These are phyloP conservation scores for Papilio machaon DNA, from an alignment of 1,140 invertebrate species.

Conservation along the genomic window DNA sequence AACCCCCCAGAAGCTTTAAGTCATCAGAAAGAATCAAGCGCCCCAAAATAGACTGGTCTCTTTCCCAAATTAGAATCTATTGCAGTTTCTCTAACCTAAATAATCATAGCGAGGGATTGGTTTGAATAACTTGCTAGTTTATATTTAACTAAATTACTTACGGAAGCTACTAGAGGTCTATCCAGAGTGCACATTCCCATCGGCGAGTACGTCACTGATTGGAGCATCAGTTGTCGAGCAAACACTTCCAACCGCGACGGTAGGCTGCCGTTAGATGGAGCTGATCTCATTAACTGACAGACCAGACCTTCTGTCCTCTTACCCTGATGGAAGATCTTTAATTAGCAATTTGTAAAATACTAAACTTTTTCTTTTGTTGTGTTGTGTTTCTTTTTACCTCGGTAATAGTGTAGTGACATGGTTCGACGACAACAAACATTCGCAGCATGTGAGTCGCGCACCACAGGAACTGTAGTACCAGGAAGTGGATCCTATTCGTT, in stretches of 20 bases:
- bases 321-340: slow-evolving; percentile 53
- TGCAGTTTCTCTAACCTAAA: not conserved
- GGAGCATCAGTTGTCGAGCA: slow-evolving; percentile 84
- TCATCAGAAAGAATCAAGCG: too few relatives aligned
- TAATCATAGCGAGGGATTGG: not conserved
- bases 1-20: not conserved
- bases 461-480: slow-evolving; percentile 84
- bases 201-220: slow-evolving; percentile 84
- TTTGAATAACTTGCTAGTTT: too few relatives aligned
- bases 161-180: slow-evolving; percentile 85
- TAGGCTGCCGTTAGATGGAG: slow-evolving; percentile 61
- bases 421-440: slow-evolving; percentile 86
- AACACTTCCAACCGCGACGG: slow-evolving; percentile 84
- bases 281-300: slow-evolving; percentile 70
- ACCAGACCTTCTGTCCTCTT: slow-evolving; percentile 73
- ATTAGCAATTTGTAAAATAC: not conserved
- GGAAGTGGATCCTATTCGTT: slow-evolving; percentile 68
- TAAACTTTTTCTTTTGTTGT: too few relatives aligned
- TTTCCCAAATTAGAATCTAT: not conserved
- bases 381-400: slow-evolving; percentile 71
- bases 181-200: slow-evolving; percentile 86
- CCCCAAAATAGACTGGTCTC: too few relatives aligned
- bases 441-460: slow-evolving; percentile 84
- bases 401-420: slow-evolving; percentile 83
- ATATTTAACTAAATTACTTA: slow-evolving; percentile 63